Base-by-base conservation (phyloP, 2,113 vertebrate species). In the Cisticola juncidis region DNA sequence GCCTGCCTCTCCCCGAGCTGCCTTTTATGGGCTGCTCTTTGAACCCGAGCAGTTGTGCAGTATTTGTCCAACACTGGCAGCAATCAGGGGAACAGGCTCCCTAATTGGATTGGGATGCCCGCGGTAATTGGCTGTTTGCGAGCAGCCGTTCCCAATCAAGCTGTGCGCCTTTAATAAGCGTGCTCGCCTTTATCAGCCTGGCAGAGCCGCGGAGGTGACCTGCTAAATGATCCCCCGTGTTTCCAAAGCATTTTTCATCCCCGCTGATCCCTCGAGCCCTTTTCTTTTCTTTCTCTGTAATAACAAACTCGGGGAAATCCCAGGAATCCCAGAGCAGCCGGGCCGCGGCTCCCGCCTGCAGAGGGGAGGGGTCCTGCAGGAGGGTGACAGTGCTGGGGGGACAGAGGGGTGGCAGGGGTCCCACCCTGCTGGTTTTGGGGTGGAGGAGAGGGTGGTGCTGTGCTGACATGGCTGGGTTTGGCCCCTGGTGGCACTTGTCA, bases 171-270 rank as follows among this genome's bases (percentile, higher is more conserved):
- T 81, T 90, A 47, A 82, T 44, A 51, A 68, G 60, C 81, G 38
- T 20, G 85, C 87, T 96, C 6, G 81, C 95, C 92, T 97, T 91
- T 95, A 90, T 56, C 94, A 91, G 94, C 96, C 47, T 26, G 94
- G 94, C 85, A 42, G 53, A 0, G 1, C 87, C 5, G 40, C 2
- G 68, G 92, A 90, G 85, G 81, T 82, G 92, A 93, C 92, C 95
- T 81, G 85, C 38, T 86, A 65, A 86, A 70, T 12, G 79, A 80
- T 93, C 94, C 62, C 84, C 92, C 4, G 1, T 76, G 85, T 69
- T 94, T 48, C 96, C 6, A 86, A 92, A 88, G 90, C 68, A 5
- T 36, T 93, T 88, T 56, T 73, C 90, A 95, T 86, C 86, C 95
- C 92, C 0, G 1, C 88, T 70, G 94, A 83, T 93, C 74, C 82